Percentiles rank a stretch among this genome's conserved stretches.
phyloP scores from a whole-genome alignment of 2,888 invertebrate species.

The Serripes groenlandicus region DNA sequence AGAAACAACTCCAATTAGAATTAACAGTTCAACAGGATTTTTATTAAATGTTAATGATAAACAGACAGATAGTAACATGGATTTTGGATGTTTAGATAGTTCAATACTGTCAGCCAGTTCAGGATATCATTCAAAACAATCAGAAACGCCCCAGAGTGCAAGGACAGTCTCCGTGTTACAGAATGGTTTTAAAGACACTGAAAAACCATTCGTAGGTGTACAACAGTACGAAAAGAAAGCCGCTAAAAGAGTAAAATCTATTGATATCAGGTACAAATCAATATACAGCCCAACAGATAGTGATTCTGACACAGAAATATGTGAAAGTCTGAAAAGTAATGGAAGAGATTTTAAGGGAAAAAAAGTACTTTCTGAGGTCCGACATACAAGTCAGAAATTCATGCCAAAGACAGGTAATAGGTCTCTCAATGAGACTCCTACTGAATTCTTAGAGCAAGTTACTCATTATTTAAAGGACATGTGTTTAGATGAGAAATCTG shows the following conservation, averaged over 20 bases:
- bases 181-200: background rate
- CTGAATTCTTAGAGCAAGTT: background rate
- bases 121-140: slow-evolving; percentile 32
- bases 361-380: background rate
- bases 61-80: background rate
- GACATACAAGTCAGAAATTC: background rate
- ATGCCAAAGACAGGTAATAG: too few species aligned
- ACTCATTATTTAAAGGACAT: background rate
- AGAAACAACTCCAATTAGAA: background rate
- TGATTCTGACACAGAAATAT: background rate
- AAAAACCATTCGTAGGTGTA: background rate
- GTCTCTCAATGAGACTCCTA: background rate
- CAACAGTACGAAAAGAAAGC: background rate
- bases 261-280: background rate
- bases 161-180: background rate
- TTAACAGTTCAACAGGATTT: background rate
- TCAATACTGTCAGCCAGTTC: slow-evolving; percentile 21
- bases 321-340: background rate
- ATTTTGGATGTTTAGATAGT: background rate
- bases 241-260: background rate
- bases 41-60: background rate
- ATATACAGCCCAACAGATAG: background rate
- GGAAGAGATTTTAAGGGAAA: background rate
- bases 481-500: background rate
- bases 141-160: slow-evolving; percentile 11